Base-by-base conservation (phyloP, 2,888 invertebrate species). In the Papilio elwesi region DNA sequence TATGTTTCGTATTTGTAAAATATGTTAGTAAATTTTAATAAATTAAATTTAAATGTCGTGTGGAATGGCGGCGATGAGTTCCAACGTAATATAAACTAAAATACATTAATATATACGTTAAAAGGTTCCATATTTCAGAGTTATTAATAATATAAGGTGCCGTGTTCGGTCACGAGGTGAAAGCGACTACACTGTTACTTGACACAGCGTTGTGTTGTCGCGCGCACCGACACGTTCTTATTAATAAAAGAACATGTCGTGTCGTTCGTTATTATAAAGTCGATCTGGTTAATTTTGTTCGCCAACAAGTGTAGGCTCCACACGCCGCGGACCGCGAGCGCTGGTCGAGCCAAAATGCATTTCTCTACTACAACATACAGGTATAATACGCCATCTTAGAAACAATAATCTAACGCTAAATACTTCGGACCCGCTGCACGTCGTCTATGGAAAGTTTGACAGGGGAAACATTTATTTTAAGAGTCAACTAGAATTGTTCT, bases 11-110 rank as follows among this genome's bases (percentile, higher is more conserved):
- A 1, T 26, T 26, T 26, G 26, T 26, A 26, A 26, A 26, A 26
- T 26, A 26, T 26, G 1, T 26, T 26, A 26, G 26, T 26, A 26
- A 2, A 26, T 26, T 26, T 26, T 26, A 1, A 26, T 26, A 26
- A 1, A 26, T 26, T 2, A 26, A 26, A 1, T 26, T 26, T 4
- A 26, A 4, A 26, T 26, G 26, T n/a, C n/a, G 49, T 57, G 55
- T n/a, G 55, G 15, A 7, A 63, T 15, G 71, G 1, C 38, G 75
- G 76, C 76, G 74, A 76, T 74, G 77, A 78, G 75, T 76, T 68
- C 53, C 12, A 16, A 47, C 47, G 52, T 73, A 71, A 71, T 59
- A 74, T 70, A 78, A 71, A 71, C 75, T 73, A 65, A 51, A 53
- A 69, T 71, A 73, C 16, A 73, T 73, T 68, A 57, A 55, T 55